Base-by-base conservation (phyloP, 2,113 vertebrate species). In the Taxidea taxus region DNA sequence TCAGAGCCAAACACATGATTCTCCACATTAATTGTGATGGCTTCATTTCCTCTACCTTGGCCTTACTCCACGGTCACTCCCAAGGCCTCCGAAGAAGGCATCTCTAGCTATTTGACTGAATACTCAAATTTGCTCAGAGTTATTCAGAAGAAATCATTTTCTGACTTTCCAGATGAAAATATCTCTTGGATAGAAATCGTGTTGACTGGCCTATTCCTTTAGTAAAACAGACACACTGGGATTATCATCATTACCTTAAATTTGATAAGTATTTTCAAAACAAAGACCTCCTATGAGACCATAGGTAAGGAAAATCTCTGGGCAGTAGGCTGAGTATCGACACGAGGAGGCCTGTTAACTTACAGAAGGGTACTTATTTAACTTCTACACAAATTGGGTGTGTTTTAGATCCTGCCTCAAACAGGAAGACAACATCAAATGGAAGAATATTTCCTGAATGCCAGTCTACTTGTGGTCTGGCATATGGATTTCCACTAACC, bases 81-180 rank as follows among this genome's bases (percentile, higher is more conserved):
- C 37, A 34, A 62, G 62, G 49, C 37, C 44, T 77, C 47, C 15
- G 27, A 18, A 42, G 34, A 29, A 64, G 86, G n/a, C 15, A 49
- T 44, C 51, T 84, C 27, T n/a, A 97, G 27, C 90, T 78, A 64
- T 77, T 70, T 72, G 37, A 15, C 3, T 70, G 14, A 87, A 64
- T 31, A 56, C 47, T 93, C 58, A 82, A 87, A 81, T 70, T n/a
- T 66, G 4, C 64, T 78, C 51, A 90, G 39, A 77, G 68, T 82
- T 68, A 89, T 44, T 94, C 47, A 86, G 9, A 51, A 77, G 23
- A 91, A 88, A 72, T 37, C 62, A 80, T 83, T 90, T 86, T 96
- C 64, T 56, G 39, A 83, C 20, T 86, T 78, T 62, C 37, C 14
- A 25, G 7, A 10, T 86, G 31, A 72, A 86, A 93, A 81, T 20